These are phyloP conservation scores for Artibeus jamaicensis DNA, from an alignment of 2,797 vertebrate genomes.

Conservation along the genomic window DNA sequence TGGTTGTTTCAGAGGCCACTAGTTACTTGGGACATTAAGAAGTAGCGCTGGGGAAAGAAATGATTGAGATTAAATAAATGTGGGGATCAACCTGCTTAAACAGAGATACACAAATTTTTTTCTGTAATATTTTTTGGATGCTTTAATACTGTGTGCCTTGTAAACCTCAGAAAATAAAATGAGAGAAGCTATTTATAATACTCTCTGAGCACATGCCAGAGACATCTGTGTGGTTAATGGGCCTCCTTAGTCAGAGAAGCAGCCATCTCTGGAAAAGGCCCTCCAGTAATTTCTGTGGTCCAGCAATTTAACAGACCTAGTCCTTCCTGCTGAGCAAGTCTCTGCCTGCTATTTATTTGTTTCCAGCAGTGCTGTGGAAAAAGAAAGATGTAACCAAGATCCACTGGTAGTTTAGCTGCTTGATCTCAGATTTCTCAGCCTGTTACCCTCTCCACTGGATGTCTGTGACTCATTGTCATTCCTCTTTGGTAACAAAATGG, in stretches of 20 bases:
- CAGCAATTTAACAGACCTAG: not conserved
- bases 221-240: not conserved
- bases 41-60: not conserved
- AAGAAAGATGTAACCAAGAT: not conserved
- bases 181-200: not conserved
- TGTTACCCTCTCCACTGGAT: not conserved
- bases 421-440: constrained; percentile 3
- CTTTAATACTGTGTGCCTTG: not conserved
- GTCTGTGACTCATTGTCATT: not conserved
- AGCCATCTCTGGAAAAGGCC: not conserved
- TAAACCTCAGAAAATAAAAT: constrained; percentile 18
- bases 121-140: not conserved
- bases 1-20: not conserved
- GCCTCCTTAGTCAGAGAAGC: not conserved
- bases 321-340: not conserved
- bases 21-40: not conserved
- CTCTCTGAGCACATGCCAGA: not conserved
- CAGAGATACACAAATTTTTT: not conserved
- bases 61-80: not conserved
- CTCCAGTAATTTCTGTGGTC: not conserved
- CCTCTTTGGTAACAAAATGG: not conserved
- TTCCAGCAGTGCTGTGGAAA: not conserved
- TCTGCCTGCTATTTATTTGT: not conserved
- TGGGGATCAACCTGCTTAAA: not conserved
- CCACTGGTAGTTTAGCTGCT: not conserved